phyloP scores from a whole-genome alignment of 2,797 vertebrate species.

The Delichon dasypus region DNA sequence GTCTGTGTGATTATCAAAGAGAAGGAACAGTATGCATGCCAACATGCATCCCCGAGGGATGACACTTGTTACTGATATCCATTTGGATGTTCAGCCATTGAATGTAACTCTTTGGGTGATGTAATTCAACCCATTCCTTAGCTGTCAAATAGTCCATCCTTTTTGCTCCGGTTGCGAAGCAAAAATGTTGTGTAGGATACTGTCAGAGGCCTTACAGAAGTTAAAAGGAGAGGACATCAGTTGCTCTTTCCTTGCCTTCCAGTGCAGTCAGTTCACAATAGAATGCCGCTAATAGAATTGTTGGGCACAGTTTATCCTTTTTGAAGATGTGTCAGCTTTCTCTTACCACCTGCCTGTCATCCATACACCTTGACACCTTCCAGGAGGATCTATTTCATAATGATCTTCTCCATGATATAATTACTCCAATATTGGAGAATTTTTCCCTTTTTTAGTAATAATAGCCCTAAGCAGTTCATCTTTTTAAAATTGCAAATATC shows the following conservation, averaged over 20 bases:
- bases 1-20: neutral
- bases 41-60: fast-evolving
- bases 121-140: neutral
- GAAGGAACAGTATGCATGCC: fast-evolving
- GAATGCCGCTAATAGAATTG: neutral
- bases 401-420: neutral
- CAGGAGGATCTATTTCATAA: neutral
- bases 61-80: neutral
- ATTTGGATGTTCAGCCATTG: neutral
- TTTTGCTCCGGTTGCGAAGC: neutral
- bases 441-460: neutral
- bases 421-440: neutral
- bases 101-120: neutral
- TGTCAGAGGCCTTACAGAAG: neutral
- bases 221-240: neutral
- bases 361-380: neutral
- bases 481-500: neutral
- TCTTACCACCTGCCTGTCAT: neutral
- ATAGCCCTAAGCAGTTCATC: neutral
- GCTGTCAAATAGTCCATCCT: neutral
- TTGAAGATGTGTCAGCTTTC: neutral
- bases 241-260: neutral
- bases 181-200: neutral
- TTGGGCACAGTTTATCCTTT: neutral
- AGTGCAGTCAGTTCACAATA: neutral